phyloP scores from a whole-genome alignment of 2,797 vertebrate genomes.

The Naso thynnoides region DNA sequence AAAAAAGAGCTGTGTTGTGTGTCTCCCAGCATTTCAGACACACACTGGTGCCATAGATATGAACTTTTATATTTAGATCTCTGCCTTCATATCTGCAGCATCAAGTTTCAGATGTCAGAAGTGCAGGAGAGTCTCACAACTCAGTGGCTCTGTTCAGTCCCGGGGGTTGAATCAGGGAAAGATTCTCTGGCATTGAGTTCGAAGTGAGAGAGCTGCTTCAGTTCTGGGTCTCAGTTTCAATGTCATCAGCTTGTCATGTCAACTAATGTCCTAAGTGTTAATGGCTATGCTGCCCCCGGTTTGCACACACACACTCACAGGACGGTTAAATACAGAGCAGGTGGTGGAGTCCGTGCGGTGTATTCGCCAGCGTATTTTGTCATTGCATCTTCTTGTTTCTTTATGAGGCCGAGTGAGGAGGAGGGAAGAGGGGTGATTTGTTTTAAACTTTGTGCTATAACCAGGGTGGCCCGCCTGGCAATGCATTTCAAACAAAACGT shows the following conservation, averaged over 20 bases:
- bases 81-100: conserved; percentile 40
- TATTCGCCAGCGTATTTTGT: conserved; percentile 63
- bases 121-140: conserved; percentile 37
- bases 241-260: conserved; percentile 50
- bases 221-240: conserved; percentile 33
- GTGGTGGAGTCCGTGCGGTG: conserved; percentile 54
- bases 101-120: conserved; percentile 71
- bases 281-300: conserved; percentile 18
- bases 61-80: conserved; percentile 79
- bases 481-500: conserved; percentile 79
- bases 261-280: conserved; percentile 54
- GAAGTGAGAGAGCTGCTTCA: conserved; percentile 22
- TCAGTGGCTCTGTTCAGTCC: conserved; percentile 18
- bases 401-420: conserved; percentile 49
- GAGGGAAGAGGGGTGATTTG: conserved; percentile 53
- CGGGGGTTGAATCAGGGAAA: conserved; percentile 10
- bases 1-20: conserved; percentile 12
- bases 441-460: conserved; percentile 71
- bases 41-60: conserved; percentile 44
- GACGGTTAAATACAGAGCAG: conserved; percentile 54
- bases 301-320: background rate
- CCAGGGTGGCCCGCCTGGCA: conserved; percentile 63
- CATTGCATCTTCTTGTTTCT: conserved; percentile 74
- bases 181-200: background rate
- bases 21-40: conserved; percentile 27